Conservation (phyloP, 1,140 invertebrate genomes). For the Polyergus mexicanus region DNA sequence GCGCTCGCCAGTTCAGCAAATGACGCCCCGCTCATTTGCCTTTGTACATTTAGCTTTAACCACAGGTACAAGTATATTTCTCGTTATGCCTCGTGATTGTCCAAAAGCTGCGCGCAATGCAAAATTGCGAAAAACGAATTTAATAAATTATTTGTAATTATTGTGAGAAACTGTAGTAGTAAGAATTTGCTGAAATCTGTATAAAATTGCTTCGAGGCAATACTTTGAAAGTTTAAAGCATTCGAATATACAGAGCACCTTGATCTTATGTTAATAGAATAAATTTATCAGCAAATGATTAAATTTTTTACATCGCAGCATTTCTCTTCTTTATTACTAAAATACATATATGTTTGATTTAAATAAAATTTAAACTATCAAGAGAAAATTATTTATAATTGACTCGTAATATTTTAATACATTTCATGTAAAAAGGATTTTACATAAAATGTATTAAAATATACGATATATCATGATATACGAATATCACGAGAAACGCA, state of each 20-base stretch:
- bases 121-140: neutral
- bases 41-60: slow-evolving; percentile 27
- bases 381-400: neutral
- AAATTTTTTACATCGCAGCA: neutral
- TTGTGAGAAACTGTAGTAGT: neutral
- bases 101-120: neutral
- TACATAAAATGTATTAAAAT: too few species aligned
- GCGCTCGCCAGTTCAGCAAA: slow-evolving; percentile 51
- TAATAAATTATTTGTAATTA: too few species aligned
- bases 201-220: neutral
- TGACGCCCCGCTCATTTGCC: slow-evolving; percentile 33
- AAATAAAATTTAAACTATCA: neutral
- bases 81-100: neutral
- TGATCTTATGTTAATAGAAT: neutral
- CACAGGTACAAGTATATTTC: slow-evolving; percentile 16
- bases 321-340: neutral
- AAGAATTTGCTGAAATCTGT: neutral
- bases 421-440: neutral
- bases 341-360: neutral
- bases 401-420: neutral
- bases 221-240: neutral
- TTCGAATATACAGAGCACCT: neutral
- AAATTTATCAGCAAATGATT: neutral
- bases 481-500: neutral
- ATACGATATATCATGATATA: too few species aligned